Evolutionary conservation across 30 jellyfish, hydroid and myxozoan species (phyloP), one percentile per base, ranked within the genome.

Genomic region (Turritopsis dohrnii): DNA sequence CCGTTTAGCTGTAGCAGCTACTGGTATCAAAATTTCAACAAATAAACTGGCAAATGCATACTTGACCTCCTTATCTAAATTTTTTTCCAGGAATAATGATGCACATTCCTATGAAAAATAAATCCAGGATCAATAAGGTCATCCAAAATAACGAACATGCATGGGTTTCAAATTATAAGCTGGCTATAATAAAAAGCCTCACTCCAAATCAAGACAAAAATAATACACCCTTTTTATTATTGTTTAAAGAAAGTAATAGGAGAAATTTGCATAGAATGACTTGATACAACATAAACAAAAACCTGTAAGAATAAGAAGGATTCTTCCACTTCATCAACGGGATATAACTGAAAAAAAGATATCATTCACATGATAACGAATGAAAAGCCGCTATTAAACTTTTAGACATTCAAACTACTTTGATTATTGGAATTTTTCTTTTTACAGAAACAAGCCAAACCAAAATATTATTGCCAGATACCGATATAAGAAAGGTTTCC

Each of bases 301-400:
- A 94, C 99, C 90, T 94, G 99, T 27, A 94, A 93, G 72, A 94
- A 94, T n/a, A 94, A 31, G 81, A 94, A 94, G 54, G 99, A 94
- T 80, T 94, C 99, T 82, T 94, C 99, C 4, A 94, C 93, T 81
- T 94, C 99, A 31, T 94, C 99, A 7, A 94, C 99, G 7, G 99
- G 99, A 87, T 84, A 94, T 52, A 94, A 86, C 99, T 94, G 79
- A 20, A 87, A 94, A 52, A 23, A n/a, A 88, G 72, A 73, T n/a
- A n/a, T n/a, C n/a, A n/a, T n/a, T n/a, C n/a, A n/a, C 8, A 0
- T 60, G 21, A 0, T 18, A 60, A 60, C 21, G 21, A 60, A 60
- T 18, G 21, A 21, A 60, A 60, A 60, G 21, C 21, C 73, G 21
- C 21, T 18, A 60, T 18, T 0, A 60, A 60, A 21, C 73, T 0